Evolutionary conservation across 2,888 invertebrate species (phyloP), one percentile per base, ranked within the genome.

Genomic region (Drosophila recens): DNA sequence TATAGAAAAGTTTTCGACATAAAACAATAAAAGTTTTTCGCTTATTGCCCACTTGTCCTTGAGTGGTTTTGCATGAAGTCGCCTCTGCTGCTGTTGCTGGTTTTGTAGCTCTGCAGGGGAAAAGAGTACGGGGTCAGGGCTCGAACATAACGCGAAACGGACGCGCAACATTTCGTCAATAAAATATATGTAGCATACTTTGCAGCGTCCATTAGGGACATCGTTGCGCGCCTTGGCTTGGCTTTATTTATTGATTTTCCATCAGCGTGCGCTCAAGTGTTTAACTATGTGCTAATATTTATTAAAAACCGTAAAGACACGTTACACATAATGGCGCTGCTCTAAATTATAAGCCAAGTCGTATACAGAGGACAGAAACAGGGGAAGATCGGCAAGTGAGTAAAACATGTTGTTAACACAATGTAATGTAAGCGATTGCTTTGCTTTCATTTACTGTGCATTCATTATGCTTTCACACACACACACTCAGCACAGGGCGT

Each of bases 41-140:
- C 86, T 89, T 89, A 87, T 89, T 90, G 86, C 78, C 86, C 80
- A 88, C 88, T 86, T 86, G 90, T 88, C 90, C 86, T 90, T 90
- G 90, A 86, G 90, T 88, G 82, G 78, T 80, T 86, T 86, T 88
- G 83, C 86, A 89, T 75, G 68, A 82, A 85, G 72, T 87, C 75
- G 61, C 74, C 58, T 63, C 61, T 20, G 40, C 42, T 27, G n/a
- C n/a, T 27, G 40, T 15, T 27, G 56, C n/a, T 64, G 23, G 54
- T n/a, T 49, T 42, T 34, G 27, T 33, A 10, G 42, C 40, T 42
- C 36, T 8, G 15, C 9, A 8, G 33, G 33, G 20, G 30, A 4
- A 4, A 15, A 15, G 27, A 27, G 27, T 27, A 0, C 5, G 27
- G 5, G 27, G 9, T 11, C 13, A 3, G 17, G 30, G 13, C 43